Base-by-base conservation (phyloP, 2,113 vertebrate genomes). In the Sceloporus undulatus region DNA sequence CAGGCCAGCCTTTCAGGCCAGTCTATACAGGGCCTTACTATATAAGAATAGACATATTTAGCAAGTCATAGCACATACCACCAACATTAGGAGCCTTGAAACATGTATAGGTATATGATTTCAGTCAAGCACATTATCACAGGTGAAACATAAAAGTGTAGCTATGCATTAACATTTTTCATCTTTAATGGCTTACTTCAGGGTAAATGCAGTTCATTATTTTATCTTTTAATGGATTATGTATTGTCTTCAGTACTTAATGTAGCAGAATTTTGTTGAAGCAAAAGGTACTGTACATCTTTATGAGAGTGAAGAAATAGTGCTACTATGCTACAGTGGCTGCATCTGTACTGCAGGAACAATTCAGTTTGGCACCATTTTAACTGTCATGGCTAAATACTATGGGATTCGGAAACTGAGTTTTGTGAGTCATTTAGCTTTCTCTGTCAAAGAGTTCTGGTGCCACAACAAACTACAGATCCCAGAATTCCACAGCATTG, bases 131-230 rank as follows among this genome's bases (percentile, higher is more conserved):
- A 76, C 59, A 34, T 56, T 76, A 82, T 87, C 79, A 34, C 18
- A 66, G 18, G 38, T 75, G 71, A 76, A 40, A n/a, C 65, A 87
- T 11, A 75, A 25, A 82, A 87, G 66, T 71, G n/a, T 9, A 21
- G 70, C 54, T 76, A 62, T 54, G 82, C 54, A 87, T 87, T 82
- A 87, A 62, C 62, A 87, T 76, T 76, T 38, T 59, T 74, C 70
- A 34, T 74, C 68, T 76, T 82, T 87, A 87, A 87, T 82, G 56
- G 79, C 27, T 82, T 76, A 79, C 86, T 87, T 38, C 79, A 76
- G 86, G 86, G 79, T 48, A 82, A 87, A 82, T 76, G 79, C 29
- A 7, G 25, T 48, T 70, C 52, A 66, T 87, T 76, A 75, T 87
- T 82, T 74, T 65, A 75, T 75, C 82, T 82, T 74, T 65, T 75